Evolutionary conservation across 2,888 invertebrate genomes (phyloP).

Genomic region (Metalampra italica): DNA sequence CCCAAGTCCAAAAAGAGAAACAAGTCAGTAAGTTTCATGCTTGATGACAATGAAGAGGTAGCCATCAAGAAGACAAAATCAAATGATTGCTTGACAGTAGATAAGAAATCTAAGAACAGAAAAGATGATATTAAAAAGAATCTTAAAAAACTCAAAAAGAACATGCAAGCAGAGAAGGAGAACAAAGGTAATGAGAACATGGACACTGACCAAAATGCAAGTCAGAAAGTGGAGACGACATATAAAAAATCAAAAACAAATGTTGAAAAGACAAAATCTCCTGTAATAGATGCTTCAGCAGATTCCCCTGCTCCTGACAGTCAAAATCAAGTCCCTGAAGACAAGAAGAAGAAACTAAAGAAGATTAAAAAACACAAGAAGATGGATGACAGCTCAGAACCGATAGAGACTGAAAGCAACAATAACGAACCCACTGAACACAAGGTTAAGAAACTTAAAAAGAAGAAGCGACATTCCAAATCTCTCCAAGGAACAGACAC

Average conservation of each 20-base stretch:
- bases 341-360: constrained; percentile 30
- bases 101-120: constrained; percentile 16
- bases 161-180: constrained; percentile 30
- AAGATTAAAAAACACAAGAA: constrained; percentile 28
- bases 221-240: constrained; percentile 14
- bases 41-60: constrained; percentile 53
- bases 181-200: constrained; percentile 22
- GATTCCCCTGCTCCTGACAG: constrained; percentile 5
- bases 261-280: constrained; percentile 9
- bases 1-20: constrained; percentile 58
- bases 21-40: constrained; percentile 65
- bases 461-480: constrained; percentile 38
- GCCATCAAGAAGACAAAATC: constrained; percentile 54
- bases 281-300: constrained; percentile 7
- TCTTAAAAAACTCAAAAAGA: constrained; percentile 22
- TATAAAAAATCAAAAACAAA: constrained; percentile 21
- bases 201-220: constrained; percentile 17
- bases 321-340: constrained; percentile 9
- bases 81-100: constrained; percentile 27
- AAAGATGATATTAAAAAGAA: constrained; percentile 19
- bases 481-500: constrained; percentile 10
- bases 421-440: constrained; percentile 9
- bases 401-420: constrained; percentile 18
- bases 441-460: constrained; percentile 34
- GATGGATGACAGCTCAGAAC: constrained; percentile 18